Evolutionary conservation across 2,113 vertebrate genomes (phyloP).

Genomic region (Heptranchias perlo): DNA sequence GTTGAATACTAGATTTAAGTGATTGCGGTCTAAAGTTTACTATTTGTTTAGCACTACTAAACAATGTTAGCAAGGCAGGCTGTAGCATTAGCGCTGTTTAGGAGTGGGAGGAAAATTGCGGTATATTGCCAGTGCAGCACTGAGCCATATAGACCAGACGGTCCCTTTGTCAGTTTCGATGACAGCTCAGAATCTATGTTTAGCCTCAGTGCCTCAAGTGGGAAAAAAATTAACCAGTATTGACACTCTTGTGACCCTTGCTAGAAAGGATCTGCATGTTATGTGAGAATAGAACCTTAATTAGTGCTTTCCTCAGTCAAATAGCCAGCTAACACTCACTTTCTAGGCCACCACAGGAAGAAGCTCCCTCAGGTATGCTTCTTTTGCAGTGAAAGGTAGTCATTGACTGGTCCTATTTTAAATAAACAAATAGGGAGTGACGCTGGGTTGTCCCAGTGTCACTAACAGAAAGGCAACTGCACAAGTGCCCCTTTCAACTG

Average conservation of each 20-base stretch:
- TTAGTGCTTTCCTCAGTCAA: background rate
- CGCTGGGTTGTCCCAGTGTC: background rate
- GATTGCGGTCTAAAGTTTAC: background rate
- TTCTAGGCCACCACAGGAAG: background rate
- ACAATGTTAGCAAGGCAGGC: background rate
- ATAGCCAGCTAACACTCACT: background rate
- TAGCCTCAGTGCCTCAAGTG: background rate
- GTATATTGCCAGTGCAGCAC: background rate
- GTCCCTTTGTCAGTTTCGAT: background rate
- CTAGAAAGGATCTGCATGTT: background rate
- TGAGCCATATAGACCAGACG: background rate
- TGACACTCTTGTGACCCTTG: background rate
- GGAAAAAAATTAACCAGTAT: background rate
- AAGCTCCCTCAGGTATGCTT: background rate
- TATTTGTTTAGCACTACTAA: background rate
- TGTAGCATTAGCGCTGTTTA: background rate
- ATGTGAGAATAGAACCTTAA: background rate
- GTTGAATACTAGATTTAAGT: background rate
- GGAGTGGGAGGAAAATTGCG: background rate
- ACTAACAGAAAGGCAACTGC: background rate
- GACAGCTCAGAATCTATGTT: background rate
- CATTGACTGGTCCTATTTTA: background rate
- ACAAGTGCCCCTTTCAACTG: background rate
- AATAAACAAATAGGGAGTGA: background rate
- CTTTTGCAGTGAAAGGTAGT: background rate